Conservation (phyloP, 1,140 invertebrate species). For the Drosophila lacteicornis region DNA sequence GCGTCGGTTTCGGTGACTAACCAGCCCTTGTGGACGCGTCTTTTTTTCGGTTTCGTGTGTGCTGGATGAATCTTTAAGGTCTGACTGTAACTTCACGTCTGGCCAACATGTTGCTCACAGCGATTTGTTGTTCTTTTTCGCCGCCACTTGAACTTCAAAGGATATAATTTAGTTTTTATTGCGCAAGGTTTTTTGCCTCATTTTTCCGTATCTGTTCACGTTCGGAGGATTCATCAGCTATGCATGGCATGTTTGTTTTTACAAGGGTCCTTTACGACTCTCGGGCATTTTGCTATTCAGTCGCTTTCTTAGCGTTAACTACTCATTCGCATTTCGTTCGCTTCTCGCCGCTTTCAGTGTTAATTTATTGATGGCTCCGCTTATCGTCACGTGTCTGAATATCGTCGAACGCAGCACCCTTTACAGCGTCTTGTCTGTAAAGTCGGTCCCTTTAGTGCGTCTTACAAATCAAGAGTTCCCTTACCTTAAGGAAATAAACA, state of each 20-base stretch:
- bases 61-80: constrained; percentile 28
- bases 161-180: constrained; percentile 84
- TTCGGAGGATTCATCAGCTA: constrained; percentile 67
- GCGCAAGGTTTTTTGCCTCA: constrained; percentile 53
- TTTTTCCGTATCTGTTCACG: constrained; percentile 29
- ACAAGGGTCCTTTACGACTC: constrained; percentile 61
- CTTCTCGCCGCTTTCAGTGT: constrained; percentile 37
- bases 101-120: constrained; percentile 68
- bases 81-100: constrained; percentile 34
- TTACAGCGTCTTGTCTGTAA: not conserved
- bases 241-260: constrained; percentile 71
- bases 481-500: not conserved
- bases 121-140: constrained; percentile 38
- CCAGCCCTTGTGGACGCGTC: not conserved
- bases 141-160: constrained; percentile 75
- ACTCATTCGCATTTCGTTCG: constrained; percentile 29
- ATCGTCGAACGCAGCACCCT: constrained; percentile 13
- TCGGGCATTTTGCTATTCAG: constrained; percentile 24
- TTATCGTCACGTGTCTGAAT: constrained; percentile 54
- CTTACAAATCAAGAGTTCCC: not conserved
- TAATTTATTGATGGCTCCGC: constrained; percentile 66
- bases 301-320: constrained; percentile 31
- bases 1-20: not conserved
- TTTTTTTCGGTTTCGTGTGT: not conserved
- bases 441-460: constrained; percentile 35